Evolutionary conservation across 2,797 vertebrate species (phyloP).

Genomic region (Antennarius maculatus): DNA sequence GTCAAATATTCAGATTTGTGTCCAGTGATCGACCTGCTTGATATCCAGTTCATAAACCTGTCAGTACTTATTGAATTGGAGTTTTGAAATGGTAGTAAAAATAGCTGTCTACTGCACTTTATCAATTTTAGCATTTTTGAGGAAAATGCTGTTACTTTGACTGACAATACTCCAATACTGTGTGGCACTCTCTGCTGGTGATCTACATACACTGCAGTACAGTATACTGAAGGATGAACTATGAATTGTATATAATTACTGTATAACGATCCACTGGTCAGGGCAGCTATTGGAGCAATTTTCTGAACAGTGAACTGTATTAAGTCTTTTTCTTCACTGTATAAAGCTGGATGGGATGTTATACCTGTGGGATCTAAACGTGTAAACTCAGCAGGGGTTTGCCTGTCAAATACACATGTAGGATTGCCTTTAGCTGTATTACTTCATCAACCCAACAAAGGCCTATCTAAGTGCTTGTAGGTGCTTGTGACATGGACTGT

Average conservation of each 20-base stretch:
- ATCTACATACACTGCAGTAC: slow-evolving; percentile 17
- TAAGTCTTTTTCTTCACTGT: slow-evolving; percentile 15
- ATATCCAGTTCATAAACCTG: slow-evolving; percentile 59
- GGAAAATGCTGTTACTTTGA: slow-evolving; percentile 65
- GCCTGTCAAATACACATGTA: slow-evolving; percentile 25
- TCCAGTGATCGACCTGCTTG: slow-evolving; percentile 63
- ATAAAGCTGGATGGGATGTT: slow-evolving; percentile 24
- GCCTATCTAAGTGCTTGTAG: slow-evolving; percentile 28
- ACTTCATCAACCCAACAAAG: slow-evolving; percentile 24
- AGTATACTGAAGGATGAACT: slow-evolving; percentile 49
- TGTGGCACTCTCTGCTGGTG: slow-evolving; percentile 56
- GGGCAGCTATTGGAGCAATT: slow-evolving; percentile 12
- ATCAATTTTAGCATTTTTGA: slow-evolving; percentile 68
- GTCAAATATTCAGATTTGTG: slow-evolving; percentile 58
- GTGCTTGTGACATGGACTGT: slow-evolving; percentile 18
- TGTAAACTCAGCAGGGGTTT: slow-evolving; percentile 18
- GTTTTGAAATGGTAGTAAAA: slow-evolving; percentile 62
- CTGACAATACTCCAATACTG: slow-evolving; percentile 46
- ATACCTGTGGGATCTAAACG: slow-evolving; percentile 24
- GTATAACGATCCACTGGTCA: slow-evolving; percentile 24
- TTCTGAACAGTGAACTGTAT: slow-evolving; percentile 27
- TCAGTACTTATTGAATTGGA: slow-evolving; percentile 59
- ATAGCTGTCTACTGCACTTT: slow-evolving; percentile 75
- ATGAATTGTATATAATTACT: slow-evolving; percentile 34
- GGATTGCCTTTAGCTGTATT: slow-evolving; percentile 42